These are phyloP conservation scores for Scopus umbretta DNA, from an alignment of 2,113 vertebrate species.

Conservation along the genomic window DNA sequence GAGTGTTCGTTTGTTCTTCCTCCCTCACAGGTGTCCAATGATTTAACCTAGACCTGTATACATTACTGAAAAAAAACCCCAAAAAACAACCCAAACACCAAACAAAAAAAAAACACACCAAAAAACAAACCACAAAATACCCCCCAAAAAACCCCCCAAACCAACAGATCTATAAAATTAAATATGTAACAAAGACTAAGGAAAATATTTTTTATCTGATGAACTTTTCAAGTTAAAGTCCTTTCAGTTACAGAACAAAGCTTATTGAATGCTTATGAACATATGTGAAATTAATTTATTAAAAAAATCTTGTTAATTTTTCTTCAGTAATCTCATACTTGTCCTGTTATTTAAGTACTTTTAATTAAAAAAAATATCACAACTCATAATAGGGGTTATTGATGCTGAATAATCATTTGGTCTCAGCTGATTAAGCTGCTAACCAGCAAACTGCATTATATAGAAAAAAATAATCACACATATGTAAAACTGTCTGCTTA, in stretches of 20 bases:
- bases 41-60: not conserved
- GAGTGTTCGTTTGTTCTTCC: conserved; percentile 13
- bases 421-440: not conserved
- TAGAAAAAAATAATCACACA: not conserved
- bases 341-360: not conserved
- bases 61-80: not conserved
- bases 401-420: conserved; percentile 1
- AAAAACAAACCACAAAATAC: too few relatives aligned
- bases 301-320: not conserved
- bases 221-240: not conserved
- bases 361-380: not conserved
- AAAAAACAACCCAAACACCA: too few relatives aligned
- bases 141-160: not conserved
- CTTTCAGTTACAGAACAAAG: not conserved
- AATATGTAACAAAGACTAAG: not conserved
- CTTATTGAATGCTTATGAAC: not conserved
- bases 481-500: not conserved
- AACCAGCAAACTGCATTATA: not conserved
- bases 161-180: not conserved
- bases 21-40: not conserved
- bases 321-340: not conserved
- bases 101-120: too few relatives aligned
- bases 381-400: not conserved
- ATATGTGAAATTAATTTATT: not conserved
- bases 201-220: not conserved